Conservation (phyloP, 37 sponge, comb jelly and placozoan genomes). For the Trichoplax adhaerens region DNA sequence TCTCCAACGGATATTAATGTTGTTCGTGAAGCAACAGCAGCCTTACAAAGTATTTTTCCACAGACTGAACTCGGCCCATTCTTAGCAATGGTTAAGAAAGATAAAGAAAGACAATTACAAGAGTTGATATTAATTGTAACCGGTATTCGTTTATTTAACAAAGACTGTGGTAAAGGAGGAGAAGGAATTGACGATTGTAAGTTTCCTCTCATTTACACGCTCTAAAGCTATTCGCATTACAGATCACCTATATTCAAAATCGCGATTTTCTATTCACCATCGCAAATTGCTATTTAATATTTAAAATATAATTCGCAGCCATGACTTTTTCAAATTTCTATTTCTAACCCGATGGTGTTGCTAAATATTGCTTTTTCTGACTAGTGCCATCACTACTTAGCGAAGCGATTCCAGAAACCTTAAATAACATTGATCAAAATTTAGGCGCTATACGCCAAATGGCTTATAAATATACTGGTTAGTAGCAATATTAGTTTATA, state of each 20-base stretch:
- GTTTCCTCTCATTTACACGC: constrained; percentile 7
- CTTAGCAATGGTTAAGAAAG: constrained; percentile 59
- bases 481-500: not conserved
- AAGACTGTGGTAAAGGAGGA: constrained; percentile 90
- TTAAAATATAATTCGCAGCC: too few species aligned
- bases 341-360: not conserved
- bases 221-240: not conserved
- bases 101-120: constrained; percentile 76
- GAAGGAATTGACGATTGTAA: constrained; percentile 91
- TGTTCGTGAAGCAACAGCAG: constrained; percentile 88
- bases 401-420: constrained; percentile 73
- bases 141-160: constrained; percentile 92
- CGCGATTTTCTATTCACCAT: too few species aligned
- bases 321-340: too few species aligned
- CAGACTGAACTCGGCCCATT: constrained; percentile 92
- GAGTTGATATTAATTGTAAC: constrained; percentile 84
- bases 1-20: constrained; percentile 89
- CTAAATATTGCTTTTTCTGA: not conserved
- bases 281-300: too few species aligned
- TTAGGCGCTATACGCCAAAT: constrained; percentile 29
- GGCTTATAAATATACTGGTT: constrained; percentile 47
- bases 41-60: constrained; percentile 97
- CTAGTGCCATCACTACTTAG: constrained; percentile 55
- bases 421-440: constrained; percentile 42
- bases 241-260: too few species aligned